Base-by-base conservation (phyloP, 2,113 vertebrate genomes). In the cat (Felis catus) region DNA sequence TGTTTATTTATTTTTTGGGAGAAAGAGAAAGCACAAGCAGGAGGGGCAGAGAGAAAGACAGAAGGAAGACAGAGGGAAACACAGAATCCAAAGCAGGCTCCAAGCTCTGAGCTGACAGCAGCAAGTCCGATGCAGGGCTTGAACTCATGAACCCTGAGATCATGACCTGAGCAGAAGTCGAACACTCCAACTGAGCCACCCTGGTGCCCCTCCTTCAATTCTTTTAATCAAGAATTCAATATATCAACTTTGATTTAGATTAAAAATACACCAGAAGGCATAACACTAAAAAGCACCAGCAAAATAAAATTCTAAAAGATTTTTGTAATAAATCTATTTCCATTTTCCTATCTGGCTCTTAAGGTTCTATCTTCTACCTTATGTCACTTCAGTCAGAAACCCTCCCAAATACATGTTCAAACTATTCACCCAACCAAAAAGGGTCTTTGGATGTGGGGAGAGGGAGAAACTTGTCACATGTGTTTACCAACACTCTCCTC, bases 181-280 rank as follows among this genome's bases (percentile, higher is more conserved):
- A 8, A 61, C 3, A 3, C 21, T 61, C 58, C 18, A 23, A 23
- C 58, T 61, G 58, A 61, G 58, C 58, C 58, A 61, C 8, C 58
- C 7, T 23, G 8, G 58, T 18, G 19, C 21, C 58, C 2, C 58
- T 23, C 21, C 58, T 74, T 74, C 45, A 79, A 86, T 79, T 79
- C 25, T 90, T 79, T 94, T 80, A 53, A 53, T 90, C 29, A 91
- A 83, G 29, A 91, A 91, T 82, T 73, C 66, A 87, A 68, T n/a
- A 16, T 25, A 55, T 31, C 51, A 63, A 53, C 41, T 65, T 85
- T 29, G 23, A 81, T 31, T 78, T 89, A 53, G 19, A 78, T 80
- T 89, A 45, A 73, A 74, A 76, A 83, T 80, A 87, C 31, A 90
- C 33, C 23, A 70, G 78, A 86, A 87, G 41, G 16, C 25, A 25